phyloP scores from a whole-genome alignment of 2,797 vertebrate genomes.

The Diglossa cyanea region DNA sequence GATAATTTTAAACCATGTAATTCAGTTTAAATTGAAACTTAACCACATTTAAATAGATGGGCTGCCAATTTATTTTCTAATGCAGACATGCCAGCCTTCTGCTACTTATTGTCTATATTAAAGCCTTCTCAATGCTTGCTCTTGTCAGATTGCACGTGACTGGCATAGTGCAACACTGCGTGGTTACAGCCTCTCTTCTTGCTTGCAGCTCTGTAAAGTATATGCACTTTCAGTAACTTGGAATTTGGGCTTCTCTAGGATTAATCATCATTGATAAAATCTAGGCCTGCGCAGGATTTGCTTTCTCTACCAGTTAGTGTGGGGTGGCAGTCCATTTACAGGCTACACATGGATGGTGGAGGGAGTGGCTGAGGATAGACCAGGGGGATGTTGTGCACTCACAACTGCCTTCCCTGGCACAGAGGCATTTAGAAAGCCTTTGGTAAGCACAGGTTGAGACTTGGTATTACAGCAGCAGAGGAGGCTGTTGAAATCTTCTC shows the following conservation, averaged over 20 bases:
- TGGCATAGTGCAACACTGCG: neutral
- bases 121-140: neutral
- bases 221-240: fast-evolving
- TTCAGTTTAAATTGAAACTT: constrained; percentile 70
- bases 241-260: neutral
- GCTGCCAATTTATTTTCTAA: constrained; percentile 51
- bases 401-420: fast-evolving
- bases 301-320: neutral
- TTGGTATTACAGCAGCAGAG: neutral
- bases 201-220: neutral
- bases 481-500: neutral
- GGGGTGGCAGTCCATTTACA: neutral
- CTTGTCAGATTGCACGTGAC: constrained; percentile 12
- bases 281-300: neutral
- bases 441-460: neutral
- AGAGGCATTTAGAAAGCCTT: neutral
- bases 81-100: constrained; percentile 57
- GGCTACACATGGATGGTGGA: fast-evolving
- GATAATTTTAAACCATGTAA: constrained; percentile 68
- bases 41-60: constrained; percentile 62
- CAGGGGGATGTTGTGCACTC: fast-evolving
- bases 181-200: neutral
- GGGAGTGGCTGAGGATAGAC: neutral
- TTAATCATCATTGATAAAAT: neutral
- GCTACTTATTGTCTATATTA: constrained; percentile 36